phyloP scores from a whole-genome alignment of 2,113 vertebrate genomes.

The Camelus bactrianus region DNA sequence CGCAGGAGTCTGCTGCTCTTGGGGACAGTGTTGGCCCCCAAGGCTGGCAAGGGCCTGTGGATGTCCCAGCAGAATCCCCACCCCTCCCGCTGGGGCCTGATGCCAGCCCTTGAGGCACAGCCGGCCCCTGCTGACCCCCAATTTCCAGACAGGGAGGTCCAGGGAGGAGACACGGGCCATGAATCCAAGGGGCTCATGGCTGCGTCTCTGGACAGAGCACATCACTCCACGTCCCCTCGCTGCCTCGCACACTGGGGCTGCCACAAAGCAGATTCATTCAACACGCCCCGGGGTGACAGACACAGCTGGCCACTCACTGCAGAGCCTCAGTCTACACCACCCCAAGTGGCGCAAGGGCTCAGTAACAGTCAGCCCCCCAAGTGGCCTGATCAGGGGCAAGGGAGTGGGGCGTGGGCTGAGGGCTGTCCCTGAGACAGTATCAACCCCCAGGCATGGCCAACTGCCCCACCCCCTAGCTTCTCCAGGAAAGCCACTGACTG shows the following conservation, averaged over 20 bases:
- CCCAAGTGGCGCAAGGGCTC: rapidly evolving
- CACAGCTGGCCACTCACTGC: rapidly evolving
- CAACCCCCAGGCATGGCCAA: not conserved
- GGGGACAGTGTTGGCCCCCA: rapidly evolving
- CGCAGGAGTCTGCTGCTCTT: rapidly evolving
- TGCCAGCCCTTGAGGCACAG: not conserved
- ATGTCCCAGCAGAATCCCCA: not conserved
- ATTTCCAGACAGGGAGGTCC: not conserved
- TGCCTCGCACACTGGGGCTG: too few relatives aligned
- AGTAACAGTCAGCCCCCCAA: not conserved
- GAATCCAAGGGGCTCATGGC: not conserved
- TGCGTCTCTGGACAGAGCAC: not conserved
- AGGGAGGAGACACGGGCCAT: rapidly evolving
- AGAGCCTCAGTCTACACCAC: not conserved
- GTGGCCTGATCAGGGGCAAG: rapidly evolving
- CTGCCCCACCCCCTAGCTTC: too few relatives aligned
- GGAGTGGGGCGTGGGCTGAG: not conserved
- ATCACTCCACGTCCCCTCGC: rapidly evolving
- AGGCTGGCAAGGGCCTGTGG: rapidly evolving
- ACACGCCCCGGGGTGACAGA: not conserved
- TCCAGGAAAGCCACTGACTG: not conserved
- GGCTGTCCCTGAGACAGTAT: not conserved
- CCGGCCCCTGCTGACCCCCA: not conserved
- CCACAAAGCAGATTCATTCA: not conserved
- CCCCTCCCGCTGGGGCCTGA: not conserved